phyloP scores from a whole-genome alignment of 1,140 invertebrate species.

The Formica selysi region DNA sequence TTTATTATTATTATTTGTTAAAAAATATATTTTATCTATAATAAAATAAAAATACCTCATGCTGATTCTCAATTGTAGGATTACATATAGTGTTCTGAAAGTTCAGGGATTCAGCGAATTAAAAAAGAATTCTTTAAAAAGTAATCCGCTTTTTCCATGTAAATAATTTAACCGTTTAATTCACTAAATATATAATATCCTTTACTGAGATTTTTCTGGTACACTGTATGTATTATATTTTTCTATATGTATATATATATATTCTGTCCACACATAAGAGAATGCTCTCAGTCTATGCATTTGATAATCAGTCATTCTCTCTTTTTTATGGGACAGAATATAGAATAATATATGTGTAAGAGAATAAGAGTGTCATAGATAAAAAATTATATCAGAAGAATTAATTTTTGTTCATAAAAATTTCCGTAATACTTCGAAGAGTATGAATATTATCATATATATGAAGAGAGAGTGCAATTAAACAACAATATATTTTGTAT shows the following conservation, averaged over 20 bases:
- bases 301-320: neutral
- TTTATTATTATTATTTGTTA: constrained; percentile 27
- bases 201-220: constrained; percentile 11
- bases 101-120: constrained; percentile 10
- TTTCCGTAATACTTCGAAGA: too few species aligned
- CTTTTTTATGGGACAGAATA: neutral
- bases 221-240: constrained; percentile 59
- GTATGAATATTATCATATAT: too few species aligned
- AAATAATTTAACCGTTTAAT: neutral
- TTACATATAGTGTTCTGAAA: constrained; percentile 13
- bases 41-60: constrained; percentile 38
- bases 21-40: constrained; percentile 9
- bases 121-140: neutral
- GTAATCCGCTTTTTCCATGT: too few species aligned
- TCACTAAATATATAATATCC: constrained; percentile 3
- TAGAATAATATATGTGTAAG: neutral
- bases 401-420: constrained; percentile 7
- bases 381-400: neutral
- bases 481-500: too few species aligned
- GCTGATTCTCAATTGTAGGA: neutral
- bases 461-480: too few species aligned
- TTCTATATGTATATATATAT: constrained; percentile 57
- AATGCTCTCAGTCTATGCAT: constrained; percentile 8
- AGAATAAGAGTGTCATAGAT: neutral
- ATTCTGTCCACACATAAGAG: neutral